A percentile compares a stretch with the other conserved stretches of the same genome.
These are phyloP conservation scores for Accipiter virgatus DNA, from an alignment of 2,113 vertebrate species.

Conservation along the genomic window DNA sequence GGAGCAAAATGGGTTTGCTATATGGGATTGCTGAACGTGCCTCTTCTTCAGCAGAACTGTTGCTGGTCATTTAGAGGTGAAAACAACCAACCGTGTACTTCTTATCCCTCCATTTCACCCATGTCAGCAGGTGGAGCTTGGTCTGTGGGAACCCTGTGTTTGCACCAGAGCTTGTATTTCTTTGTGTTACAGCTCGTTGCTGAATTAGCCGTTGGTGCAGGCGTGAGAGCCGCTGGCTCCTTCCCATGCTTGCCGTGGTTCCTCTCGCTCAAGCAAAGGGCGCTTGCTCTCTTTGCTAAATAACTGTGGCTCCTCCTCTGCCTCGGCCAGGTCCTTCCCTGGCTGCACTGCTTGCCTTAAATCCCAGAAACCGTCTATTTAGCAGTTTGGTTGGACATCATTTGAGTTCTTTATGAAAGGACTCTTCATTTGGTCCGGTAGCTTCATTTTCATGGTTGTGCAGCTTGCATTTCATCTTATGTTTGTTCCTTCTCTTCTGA, in stretches of 20 bases:
- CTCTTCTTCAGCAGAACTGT: background rate
- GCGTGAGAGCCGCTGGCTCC: background rate
- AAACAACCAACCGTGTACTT: background rate
- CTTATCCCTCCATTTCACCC: background rate
- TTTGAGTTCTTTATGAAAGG: background rate
- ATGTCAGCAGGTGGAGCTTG: background rate
- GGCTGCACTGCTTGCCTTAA: background rate
- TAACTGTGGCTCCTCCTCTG: background rate
- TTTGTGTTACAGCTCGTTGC: background rate
- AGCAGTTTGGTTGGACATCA: background rate
- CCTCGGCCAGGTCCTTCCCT: background rate
- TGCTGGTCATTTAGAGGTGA: background rate
- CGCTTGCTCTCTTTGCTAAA: background rate
- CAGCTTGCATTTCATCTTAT: background rate
- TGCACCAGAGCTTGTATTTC: background rate
- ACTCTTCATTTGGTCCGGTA: background rate
- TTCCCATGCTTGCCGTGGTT: rapidly evolving
- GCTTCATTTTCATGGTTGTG: background rate
- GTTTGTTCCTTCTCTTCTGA: background rate
- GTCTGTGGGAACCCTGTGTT: background rate
- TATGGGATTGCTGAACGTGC: rapidly evolving
- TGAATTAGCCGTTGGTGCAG: rapidly evolving
- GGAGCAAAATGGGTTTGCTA: background rate
- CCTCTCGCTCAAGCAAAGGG: background rate
- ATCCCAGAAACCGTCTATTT: background rate